A percentile compares a stretch with the other conserved stretches of the same genome.
phyloP scores from a whole-genome alignment of 2,888 invertebrate species.

The Beris chalybata region DNA sequence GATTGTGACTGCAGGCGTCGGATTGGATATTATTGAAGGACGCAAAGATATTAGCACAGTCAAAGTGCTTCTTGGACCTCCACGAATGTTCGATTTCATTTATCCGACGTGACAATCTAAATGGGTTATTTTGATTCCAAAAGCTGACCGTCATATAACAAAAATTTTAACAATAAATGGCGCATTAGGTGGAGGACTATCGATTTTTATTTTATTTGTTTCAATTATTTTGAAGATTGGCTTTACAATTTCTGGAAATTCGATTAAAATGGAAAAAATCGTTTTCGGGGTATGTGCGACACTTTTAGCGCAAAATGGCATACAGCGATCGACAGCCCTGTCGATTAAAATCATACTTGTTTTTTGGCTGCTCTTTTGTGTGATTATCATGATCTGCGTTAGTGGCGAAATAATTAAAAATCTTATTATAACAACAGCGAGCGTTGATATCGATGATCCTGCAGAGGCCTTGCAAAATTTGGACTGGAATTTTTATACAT shows the following conservation, averaged over 20 bases:
- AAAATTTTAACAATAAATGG: neutral
- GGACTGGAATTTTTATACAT: slow-evolving; percentile 21
- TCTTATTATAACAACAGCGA: slow-evolving; percentile 2
- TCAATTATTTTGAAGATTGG: neutral
- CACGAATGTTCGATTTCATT: slow-evolving; percentile 7
- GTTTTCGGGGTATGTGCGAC: neutral
- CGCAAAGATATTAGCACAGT: neutral
- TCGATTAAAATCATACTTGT: neutral
- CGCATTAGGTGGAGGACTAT: neutral
- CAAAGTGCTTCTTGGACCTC: neutral
- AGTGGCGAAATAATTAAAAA: slow-evolving; percentile 10
- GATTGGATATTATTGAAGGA: neutral
- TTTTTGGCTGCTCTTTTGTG: slow-evolving; percentile 10
- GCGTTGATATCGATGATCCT: slow-evolving; percentile 14
- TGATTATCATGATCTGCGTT: neutral
- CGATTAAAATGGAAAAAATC: neutral
- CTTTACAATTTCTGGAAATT: neutral
- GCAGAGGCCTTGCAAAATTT: slow-evolving; percentile 3
- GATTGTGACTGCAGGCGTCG: slow-evolving; percentile 2
- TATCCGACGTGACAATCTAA: neutral
- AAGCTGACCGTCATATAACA: slow-evolving; percentile 4
- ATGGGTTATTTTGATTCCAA: slow-evolving; percentile 1
- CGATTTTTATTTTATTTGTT: neutral
- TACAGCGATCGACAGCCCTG: neutral
- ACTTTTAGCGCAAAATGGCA: neutral